Conservation (phyloP, 2,888 invertebrate species). For the Marasmarcha lunaedactyla region DNA sequence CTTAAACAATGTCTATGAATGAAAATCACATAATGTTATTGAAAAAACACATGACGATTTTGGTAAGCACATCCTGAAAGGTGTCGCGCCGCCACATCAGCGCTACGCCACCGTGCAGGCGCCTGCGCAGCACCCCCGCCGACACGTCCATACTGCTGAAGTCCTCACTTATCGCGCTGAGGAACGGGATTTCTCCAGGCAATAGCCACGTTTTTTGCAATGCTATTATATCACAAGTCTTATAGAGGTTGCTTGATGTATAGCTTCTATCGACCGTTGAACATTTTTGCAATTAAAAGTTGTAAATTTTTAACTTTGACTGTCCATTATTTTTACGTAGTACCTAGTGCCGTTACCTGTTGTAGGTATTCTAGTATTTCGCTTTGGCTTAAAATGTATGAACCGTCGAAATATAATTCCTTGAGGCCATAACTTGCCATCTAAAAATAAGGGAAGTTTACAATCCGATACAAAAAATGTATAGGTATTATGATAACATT, state of each 20-base stretch:
- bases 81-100: neutral
- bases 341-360: neutral
- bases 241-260: neutral
- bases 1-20: no score
- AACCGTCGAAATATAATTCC: conserved; percentile 10
- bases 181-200: no score
- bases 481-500: conserved; percentile 8
- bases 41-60: no score
- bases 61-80: neutral
- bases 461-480: conserved; percentile 8
- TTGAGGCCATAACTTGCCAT: no score
- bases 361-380: neutral
- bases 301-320: neutral
- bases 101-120: neutral
- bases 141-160: neutral
- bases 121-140: neutral
- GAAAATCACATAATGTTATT: no score
- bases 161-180: neutral
- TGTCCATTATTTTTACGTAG: neutral
- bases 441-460: no score
- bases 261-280: neutral
- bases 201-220: no score
- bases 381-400: conserved; percentile 5
- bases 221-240: neutral
- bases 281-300: neutral